phyloP scores from a whole-genome alignment of 2,888 invertebrate species.

The Heterodera filipjevi region DNA sequence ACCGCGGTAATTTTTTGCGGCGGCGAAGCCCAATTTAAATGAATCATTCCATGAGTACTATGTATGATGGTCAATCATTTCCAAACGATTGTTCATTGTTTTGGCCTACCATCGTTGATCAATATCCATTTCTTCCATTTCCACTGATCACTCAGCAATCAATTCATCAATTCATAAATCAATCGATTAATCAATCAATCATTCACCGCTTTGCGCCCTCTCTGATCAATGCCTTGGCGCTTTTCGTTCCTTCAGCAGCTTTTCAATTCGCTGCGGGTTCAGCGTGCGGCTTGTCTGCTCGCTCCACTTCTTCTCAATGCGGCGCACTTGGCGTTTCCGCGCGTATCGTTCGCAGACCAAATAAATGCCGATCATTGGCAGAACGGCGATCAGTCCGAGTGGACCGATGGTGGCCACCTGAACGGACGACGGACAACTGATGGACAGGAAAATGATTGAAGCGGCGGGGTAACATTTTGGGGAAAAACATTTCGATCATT shows the following conservation, averaged over 20 bases:
- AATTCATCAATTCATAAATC: background rate
- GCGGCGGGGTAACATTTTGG: background rate
- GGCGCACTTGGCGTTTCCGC: conserved; percentile 55
- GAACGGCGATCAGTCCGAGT: conserved; percentile 56
- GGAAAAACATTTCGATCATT: background rate
- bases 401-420: conserved; percentile 59
- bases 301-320: conserved; percentile 43
- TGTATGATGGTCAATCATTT: no score
- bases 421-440: conserved; percentile 33
- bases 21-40: no score
- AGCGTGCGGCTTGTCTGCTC: conserved; percentile 39
- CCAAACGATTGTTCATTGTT: no score
- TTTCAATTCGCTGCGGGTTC: conserved; percentile 25
- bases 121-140: no score
- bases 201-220: background rate
- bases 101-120: no score
- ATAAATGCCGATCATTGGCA: conserved; percentile 58
- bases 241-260: conserved; percentile 20
- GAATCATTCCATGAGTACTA: no score
- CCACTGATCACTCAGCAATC: background rate
- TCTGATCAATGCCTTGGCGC: background rate
- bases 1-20: no score
- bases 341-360: conserved; percentile 59
- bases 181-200: background rate
- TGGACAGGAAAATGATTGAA: no score